A percentile compares a stretch with the other conserved stretches of the same genome.
These are phyloP conservation scores for Cottoperca gobio DNA, from an alignment of 2,797 vertebrate species.

Conservation along the genomic window DNA sequence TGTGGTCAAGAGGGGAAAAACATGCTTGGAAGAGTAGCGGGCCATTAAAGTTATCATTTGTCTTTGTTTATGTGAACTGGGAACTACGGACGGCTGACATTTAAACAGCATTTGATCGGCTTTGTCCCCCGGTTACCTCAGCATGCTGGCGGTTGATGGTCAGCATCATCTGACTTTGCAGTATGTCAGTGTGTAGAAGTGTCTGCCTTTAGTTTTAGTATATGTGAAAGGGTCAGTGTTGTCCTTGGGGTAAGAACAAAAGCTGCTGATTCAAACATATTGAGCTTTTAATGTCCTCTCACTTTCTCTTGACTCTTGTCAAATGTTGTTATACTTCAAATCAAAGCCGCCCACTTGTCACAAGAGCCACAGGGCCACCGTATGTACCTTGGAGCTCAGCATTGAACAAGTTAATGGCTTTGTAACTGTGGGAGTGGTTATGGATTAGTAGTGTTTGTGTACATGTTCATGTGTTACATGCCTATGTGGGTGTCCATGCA, in stretches of 20 bases:
- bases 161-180: slow-evolving; percentile 74
- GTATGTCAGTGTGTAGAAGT: slow-evolving; percentile 57
- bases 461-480: slow-evolving; percentile 69
- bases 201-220: slow-evolving; percentile 51
- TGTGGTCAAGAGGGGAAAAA: slow-evolving; percentile 78
- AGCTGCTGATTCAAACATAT: slow-evolving; percentile 74
- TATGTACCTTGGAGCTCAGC: slow-evolving; percentile 36
- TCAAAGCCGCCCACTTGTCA: slow-evolving; percentile 53
- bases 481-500: slow-evolving; percentile 78
- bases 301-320: slow-evolving; percentile 61
- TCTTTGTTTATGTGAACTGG: slow-evolving; percentile 80
- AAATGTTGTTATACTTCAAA: slow-evolving; percentile 63
- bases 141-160: slow-evolving; percentile 53
- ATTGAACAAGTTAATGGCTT: slow-evolving; percentile 33
- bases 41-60: slow-evolving; percentile 79
- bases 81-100: slow-evolving; percentile 75
- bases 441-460: slow-evolving; percentile 68
- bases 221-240: slow-evolving; percentile 68
- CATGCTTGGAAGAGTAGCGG: slow-evolving; percentile 70
- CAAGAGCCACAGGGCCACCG: slow-evolving; percentile 27
- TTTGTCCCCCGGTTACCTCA: slow-evolving; percentile 64
- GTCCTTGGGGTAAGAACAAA: slow-evolving; percentile 60
- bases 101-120: slow-evolving; percentile 77
- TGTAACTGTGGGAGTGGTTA: slow-evolving; percentile 57
- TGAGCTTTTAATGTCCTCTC: slow-evolving; percentile 66